phyloP scores from a whole-genome alignment of 2,888 invertebrate species.

The Crossocerus cetratus region DNA sequence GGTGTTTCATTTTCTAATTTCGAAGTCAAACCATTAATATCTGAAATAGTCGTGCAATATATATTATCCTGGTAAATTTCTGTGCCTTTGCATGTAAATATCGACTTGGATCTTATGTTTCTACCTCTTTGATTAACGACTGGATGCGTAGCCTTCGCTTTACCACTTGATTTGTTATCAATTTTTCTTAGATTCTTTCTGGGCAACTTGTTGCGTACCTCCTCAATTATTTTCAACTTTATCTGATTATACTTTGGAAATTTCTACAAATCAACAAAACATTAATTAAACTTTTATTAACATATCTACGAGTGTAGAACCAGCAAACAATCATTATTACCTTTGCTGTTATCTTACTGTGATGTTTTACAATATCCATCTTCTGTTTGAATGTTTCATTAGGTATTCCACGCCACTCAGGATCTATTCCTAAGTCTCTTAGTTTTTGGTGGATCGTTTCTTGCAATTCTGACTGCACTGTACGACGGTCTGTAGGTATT shows the following conservation, averaged over 20 bases:
- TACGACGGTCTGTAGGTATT: neutral
- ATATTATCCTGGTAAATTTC: too few relatives aligned
- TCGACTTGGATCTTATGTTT: neutral
- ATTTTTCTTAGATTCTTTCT: constrained; percentile 62
- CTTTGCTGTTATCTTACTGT: constrained; percentile 80
- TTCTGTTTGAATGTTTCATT: constrained; percentile 80
- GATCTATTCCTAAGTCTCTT: constrained; percentile 81
- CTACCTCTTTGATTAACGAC: neutral
- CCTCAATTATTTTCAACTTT: constrained; percentile 77
- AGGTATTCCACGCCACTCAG: constrained; percentile 81
- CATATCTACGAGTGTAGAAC: neutral
- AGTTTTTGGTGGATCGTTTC: constrained; percentile 79
- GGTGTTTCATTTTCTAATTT: too few relatives aligned
- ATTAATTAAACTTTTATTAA: constrained; percentile 15
- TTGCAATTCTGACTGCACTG: constrained; percentile 58
- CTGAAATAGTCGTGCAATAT: too few relatives aligned
- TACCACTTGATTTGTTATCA: constrained; percentile 74
- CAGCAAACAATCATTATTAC: constrained; percentile 70
- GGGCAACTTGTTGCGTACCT: constrained; percentile 76
- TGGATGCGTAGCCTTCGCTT: constrained; percentile 76
- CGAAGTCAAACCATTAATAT: too few relatives aligned
- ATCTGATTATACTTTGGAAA: constrained; percentile 78
- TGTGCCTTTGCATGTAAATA: too few relatives aligned
- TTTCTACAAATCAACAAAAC: constrained; percentile 75
- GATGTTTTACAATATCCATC: constrained; percentile 80